Conservation (phyloP, 2,113 vertebrate species). For the Eulemur macaco region DNA sequence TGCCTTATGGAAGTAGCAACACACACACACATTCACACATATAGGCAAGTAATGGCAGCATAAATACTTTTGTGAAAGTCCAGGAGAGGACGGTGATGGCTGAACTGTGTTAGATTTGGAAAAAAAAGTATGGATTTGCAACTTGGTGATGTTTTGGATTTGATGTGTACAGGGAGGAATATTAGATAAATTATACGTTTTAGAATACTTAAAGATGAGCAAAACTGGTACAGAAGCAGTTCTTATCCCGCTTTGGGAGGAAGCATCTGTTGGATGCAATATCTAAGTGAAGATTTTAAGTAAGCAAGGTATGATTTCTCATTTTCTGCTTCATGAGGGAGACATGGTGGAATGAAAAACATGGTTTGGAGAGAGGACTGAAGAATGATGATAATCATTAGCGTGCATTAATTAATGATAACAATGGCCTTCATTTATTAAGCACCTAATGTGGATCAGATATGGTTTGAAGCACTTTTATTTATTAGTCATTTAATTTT, state of each 20-base stretch:
- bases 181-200: background rate
- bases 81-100: background rate
- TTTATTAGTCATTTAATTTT: background rate
- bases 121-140: background rate
- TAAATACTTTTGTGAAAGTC: background rate
- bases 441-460: background rate
- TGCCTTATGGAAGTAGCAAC: background rate
- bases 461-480: background rate
- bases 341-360: background rate
- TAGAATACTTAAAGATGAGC: background rate
- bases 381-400: background rate
- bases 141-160: background rate
- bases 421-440: background rate
- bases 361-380: background rate
- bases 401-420: background rate
- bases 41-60: background rate
- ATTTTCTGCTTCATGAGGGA: background rate
- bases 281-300: background rate
- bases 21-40: fast-evolving
- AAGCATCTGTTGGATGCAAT: background rate
- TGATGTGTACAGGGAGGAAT: background rate
- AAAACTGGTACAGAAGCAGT: background rate
- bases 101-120: background rate
- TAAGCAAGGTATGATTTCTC: background rate
- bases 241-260: background rate